Evolutionary conservation across 2,797 vertebrate genomes (phyloP).

Genomic region (Alosa sapidissima): DNA sequence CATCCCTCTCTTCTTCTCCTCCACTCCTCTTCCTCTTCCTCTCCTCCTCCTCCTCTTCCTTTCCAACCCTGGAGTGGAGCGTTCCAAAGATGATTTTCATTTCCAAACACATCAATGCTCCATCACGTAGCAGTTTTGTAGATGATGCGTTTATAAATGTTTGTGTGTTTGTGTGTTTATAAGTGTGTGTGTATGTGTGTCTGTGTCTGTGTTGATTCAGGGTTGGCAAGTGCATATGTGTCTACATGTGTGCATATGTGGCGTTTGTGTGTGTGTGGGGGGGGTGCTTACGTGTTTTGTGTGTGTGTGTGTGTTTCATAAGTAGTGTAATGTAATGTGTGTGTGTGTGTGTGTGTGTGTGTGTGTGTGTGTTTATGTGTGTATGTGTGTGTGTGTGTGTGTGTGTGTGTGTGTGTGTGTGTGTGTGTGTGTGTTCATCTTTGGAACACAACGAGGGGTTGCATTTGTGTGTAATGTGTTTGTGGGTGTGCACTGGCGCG

Average conservation of each 20-base stretch:
- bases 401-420: slow-evolving; percentile 5
- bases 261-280: not conserved
- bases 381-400: not conserved
- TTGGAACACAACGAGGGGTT: too few relatives aligned
- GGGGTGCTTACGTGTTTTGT: not conserved
- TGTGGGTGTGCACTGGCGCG: not conserved
- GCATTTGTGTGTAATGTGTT: slow-evolving; percentile 2
- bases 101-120: not conserved
- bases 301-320: not conserved
- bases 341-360: not conserved
- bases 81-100: not conserved
- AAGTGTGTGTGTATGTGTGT: not conserved
- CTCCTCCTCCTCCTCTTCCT: not conserved
- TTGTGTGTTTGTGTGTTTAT: not conserved
- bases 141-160: not conserved
- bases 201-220: not conserved
- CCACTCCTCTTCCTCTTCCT: not conserved
- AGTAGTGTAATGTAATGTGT: not conserved
- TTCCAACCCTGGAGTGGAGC: not conserved
- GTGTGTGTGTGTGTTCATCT: not conserved
- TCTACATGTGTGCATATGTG: not conserved
- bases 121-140: not conserved
- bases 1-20: not conserved
- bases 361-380: not conserved
- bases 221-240: not conserved